Base-by-base conservation (phyloP, 1,140 invertebrate species). In the Eumaeus atala region DNA sequence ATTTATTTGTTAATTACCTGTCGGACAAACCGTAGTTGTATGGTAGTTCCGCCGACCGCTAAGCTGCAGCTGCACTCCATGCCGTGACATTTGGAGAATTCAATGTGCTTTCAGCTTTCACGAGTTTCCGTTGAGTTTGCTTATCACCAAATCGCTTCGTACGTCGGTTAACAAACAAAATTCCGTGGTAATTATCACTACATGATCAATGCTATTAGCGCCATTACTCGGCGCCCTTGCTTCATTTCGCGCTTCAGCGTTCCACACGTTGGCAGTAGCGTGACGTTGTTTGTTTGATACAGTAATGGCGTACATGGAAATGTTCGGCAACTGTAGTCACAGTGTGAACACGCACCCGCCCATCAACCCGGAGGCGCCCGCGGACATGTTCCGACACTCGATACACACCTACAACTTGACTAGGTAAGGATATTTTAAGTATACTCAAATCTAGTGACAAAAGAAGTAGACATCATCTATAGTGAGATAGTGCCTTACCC, bases 221-320 rank as follows among this genome's bases (percentile, higher is more conserved):
- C 72, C 77, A 77, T 80, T 74, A 74, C 63, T 16, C 35, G 57
- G 70, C 73, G 70, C 72, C 58, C 70, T 70, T 70, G 67, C 63
- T 75, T 68, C 35, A 35, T 48, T 16, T 47, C 18, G 16, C 50
- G 17, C 40, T 28, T 48, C 12, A 53, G 9, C 6, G 18, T 56
- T 50, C 48, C 47, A n/a, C n/a, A 44, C 10, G 11, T 18, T 35
- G 36, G 35, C 7, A 35, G 16, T 36, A 58, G 17, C 52, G 12
- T 18, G 9, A 37, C 6, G 21, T 28, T 28, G 40, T 67, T 16
- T 66, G 51, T 70, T 4, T 40, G 28, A 42, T 90, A 56, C 90
- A 97, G 96, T 98, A 66, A 95, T 96, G 92, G 95, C 95, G 44
- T 98, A 98, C 87, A 97, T 98, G 95, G 95, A 97, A 84, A 95